These are phyloP conservation scores for Drosophila bocki DNA, from an alignment of 1,140 invertebrate species.

Conservation along the genomic window DNA sequence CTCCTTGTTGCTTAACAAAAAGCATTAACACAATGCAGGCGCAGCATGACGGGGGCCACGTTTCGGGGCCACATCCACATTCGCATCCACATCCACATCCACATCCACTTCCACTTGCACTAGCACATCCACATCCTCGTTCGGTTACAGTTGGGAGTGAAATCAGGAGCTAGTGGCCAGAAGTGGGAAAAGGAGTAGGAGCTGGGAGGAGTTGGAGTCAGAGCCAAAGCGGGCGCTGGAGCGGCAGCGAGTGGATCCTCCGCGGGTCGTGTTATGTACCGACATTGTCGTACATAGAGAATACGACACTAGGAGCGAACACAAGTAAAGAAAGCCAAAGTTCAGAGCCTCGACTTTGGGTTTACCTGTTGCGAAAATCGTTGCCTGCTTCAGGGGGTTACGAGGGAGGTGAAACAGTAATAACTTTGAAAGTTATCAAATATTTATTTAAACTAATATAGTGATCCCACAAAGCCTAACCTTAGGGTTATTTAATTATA, in stretches of 20 bases:
- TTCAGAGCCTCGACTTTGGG: slow-evolving; percentile 2
- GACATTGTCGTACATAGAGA: slow-evolving; percentile 79
- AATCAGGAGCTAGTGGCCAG: slow-evolving; percentile 34
- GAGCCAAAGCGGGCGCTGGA: slow-evolving; percentile 19
- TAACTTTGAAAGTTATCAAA: too few species aligned
- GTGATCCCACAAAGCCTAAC: background rate
- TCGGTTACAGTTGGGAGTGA: slow-evolving; percentile 29
- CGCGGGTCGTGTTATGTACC: slow-evolving; percentile 77
- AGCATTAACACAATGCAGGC: slow-evolving; percentile 83
- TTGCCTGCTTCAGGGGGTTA: background rate
- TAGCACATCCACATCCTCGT: slow-evolving; percentile 4
- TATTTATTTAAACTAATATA: background rate
- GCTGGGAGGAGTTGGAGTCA: slow-evolving; percentile 8
- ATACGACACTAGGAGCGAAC: slow-evolving; percentile 34
- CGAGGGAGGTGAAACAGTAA: background rate
- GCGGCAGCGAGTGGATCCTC: slow-evolving; percentile 32
- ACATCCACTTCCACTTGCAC: slow-evolving; percentile 25
- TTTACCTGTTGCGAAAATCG: slow-evolving; percentile 4
- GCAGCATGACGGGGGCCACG: slow-evolving; percentile 76
- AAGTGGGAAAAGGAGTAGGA: slow-evolving; percentile 18
- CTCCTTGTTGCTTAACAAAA: slow-evolving; percentile 79
- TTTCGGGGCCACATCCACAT: slow-evolving; percentile 55
- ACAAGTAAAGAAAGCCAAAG: slow-evolving; percentile 3
- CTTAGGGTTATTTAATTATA: background rate
- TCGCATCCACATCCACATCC: slow-evolving; percentile 26